Evolutionary conservation across 2,113 vertebrate species (phyloP).

Genomic region (Speoplatyrhinus poulsoni): DNA sequence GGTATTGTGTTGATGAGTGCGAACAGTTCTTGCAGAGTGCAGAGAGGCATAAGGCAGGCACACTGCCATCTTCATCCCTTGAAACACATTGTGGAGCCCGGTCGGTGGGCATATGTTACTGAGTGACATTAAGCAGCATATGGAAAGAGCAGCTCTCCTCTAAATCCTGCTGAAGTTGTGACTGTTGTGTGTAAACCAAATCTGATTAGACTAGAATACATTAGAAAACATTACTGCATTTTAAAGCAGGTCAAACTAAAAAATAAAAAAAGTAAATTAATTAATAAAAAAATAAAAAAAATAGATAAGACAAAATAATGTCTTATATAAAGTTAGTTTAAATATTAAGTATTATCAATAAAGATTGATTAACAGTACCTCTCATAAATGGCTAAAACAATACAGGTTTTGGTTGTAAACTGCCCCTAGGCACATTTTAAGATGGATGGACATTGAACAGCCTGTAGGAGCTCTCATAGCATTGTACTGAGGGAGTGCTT

Average conservation of each 20-base stretch:
- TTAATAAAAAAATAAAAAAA: constrained; percentile 34
- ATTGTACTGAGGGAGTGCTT: no score
- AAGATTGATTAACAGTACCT: no score
- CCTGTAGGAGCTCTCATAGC: no score
- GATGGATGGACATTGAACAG: no score
- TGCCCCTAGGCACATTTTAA: no score
- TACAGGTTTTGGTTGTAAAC: neutral
- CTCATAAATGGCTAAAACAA: constrained; percentile 17
- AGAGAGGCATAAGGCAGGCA: constrained; percentile 43
- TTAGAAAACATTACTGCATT: constrained; percentile 12
- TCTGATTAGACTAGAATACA: no score
- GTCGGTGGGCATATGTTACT: constrained; percentile 42
- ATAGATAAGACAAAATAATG: constrained; percentile 3
- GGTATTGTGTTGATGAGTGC: constrained; percentile 55
- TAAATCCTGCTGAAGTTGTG: neutral
- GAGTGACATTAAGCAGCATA: neutral
- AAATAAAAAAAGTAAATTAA: constrained; percentile 40
- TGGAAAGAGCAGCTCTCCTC: neutral
- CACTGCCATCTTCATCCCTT: constrained; percentile 23
- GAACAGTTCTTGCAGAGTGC: constrained; percentile 39
- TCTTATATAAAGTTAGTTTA: constrained; percentile 29
- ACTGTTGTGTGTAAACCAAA: neutral
- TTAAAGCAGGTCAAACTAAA: constrained; percentile 12
- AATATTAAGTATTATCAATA: no score
- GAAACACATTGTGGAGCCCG: constrained; percentile 24